Conservation (phyloP, 2,888 invertebrate genomes). For the Escarpia spicata region DNA sequence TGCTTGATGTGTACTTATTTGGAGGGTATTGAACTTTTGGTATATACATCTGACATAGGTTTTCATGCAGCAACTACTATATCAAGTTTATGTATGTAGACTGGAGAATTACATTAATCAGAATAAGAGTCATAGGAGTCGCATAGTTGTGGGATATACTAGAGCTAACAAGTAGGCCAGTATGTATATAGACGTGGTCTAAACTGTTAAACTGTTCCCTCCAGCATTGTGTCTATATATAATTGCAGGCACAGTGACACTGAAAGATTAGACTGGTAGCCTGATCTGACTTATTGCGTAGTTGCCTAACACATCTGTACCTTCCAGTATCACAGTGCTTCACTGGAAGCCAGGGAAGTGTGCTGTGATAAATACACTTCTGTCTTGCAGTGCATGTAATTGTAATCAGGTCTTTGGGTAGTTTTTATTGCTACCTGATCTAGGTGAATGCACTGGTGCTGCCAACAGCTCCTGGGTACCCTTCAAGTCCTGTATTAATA, state of each 20-base stretch:
- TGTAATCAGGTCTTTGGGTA: neutral
- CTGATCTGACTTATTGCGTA: neutral
- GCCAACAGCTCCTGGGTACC: neutral
- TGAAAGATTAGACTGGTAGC: no score
- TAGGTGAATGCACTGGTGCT: neutral
- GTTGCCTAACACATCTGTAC: neutral
- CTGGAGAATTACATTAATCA: neutral
- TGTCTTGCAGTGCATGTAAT: neutral
- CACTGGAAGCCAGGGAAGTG: neutral
- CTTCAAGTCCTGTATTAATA: neutral
- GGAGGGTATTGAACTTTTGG: neutral
- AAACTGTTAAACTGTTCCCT: neutral
- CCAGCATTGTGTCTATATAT: neutral
- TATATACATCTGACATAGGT: neutral
- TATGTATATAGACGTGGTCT: neutral
- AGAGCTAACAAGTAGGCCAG: neutral
- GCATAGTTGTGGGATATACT: neutral
- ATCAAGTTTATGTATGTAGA: neutral
- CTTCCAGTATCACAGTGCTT: neutral
- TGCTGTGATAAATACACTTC: neutral
- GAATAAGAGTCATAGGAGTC: neutral
- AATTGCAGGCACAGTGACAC: neutral
- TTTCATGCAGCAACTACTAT: neutral
- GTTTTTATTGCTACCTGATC: neutral
- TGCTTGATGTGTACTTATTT: neutral